These are phyloP conservation scores for Todiramphus saurophagus DNA, from an alignment of 2,113 vertebrate genomes.

Conservation along the genomic window DNA sequence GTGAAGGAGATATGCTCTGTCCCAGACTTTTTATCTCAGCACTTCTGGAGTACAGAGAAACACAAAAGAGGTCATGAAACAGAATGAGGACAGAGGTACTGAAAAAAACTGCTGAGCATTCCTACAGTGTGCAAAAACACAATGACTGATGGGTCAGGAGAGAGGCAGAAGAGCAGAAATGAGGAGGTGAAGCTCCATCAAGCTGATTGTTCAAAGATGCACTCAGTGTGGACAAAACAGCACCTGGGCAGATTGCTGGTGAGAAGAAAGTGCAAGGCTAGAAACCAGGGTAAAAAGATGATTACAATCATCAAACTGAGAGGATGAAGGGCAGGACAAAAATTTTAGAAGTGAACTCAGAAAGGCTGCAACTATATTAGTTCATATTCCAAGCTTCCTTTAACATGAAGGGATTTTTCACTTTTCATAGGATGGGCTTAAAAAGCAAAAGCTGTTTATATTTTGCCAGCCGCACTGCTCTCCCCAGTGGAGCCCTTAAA, in stretches of 20 bases:
- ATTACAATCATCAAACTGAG: neutral
- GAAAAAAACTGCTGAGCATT: neutral
- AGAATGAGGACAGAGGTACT: neutral
- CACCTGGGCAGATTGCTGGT: neutral
- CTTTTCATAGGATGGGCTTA: neutral
- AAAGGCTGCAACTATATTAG: neutral
- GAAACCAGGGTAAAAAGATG: neutral
- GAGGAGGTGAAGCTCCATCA: neutral
- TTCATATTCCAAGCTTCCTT: neutral
- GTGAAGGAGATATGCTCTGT: neutral
- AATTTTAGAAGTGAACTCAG: neutral
- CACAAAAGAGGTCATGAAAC: neutral
- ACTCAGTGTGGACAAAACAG: neutral
- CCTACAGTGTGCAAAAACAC: neutral
- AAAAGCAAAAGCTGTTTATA: neutral
- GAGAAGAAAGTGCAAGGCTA: neutral
- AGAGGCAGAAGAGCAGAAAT: neutral
- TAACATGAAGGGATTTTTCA: neutral
- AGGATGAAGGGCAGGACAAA: neutral
- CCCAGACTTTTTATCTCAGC: neutral
- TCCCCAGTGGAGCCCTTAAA: neutral
- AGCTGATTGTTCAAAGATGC: neutral
- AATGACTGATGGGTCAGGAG: neutral
- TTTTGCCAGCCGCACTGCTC: neutral
- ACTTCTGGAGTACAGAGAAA: neutral